These are phyloP conservation scores for Mimas tiliae DNA, from an alignment of 2,888 invertebrate species.

Conservation along the genomic window DNA sequence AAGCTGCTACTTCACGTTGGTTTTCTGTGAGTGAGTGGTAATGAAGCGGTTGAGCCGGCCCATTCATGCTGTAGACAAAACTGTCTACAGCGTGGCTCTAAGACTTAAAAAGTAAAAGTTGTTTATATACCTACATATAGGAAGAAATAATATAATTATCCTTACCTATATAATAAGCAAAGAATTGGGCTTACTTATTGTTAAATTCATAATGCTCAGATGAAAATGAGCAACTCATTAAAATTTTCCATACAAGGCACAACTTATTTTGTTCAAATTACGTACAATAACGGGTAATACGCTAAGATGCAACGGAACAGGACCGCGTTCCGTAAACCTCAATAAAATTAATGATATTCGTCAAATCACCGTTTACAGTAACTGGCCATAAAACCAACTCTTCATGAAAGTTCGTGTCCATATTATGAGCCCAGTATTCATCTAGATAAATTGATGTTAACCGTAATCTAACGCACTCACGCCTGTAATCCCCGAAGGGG, in stretches of 20 bases:
- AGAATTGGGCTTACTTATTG: background rate
- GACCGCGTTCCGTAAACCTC: background rate
- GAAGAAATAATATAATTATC: too few species aligned
- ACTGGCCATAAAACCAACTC: background rate
- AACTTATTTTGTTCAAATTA: background rate
- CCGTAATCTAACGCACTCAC: too few species aligned
- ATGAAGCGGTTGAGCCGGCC: too few species aligned
- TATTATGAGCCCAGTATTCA: background rate
- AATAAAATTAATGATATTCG: background rate
- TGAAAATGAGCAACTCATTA: background rate
- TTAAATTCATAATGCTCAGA: background rate
- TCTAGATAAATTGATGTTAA: too few species aligned
- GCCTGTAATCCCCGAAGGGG: too few species aligned
- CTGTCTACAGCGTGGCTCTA: too few species aligned
- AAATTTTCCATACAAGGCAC: background rate
- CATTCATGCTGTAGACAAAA: too few species aligned
- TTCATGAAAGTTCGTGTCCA: background rate
- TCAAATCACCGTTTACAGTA: background rate
- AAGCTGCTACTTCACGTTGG: too few species aligned
- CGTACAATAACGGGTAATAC: background rate
- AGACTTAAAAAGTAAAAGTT: too few species aligned
- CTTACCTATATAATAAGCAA: too few species aligned
- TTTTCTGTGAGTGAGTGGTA: too few species aligned
- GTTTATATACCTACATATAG: too few species aligned
- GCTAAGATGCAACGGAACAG: background rate